Base-by-base conservation (phyloP, 2,113 vertebrate species). In the Leucoraja erinaceus region DNA sequence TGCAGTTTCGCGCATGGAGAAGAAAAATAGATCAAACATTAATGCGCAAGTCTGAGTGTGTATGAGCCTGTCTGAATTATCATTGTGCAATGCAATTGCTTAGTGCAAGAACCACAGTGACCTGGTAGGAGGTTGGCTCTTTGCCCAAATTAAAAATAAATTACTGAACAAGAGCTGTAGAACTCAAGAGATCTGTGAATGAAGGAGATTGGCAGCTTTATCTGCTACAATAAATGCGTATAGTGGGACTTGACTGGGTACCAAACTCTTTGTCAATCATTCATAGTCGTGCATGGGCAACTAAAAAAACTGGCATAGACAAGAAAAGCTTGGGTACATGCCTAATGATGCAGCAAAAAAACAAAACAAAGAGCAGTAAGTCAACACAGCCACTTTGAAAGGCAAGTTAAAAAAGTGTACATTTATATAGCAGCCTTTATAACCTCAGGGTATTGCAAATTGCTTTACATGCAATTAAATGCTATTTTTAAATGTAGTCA, bases 101-200 rank as follows among this genome's bases (percentile, higher is more conserved):
- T 25, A 83, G 79, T 28, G 22, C 79, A 83, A 56, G 47, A 83
- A 83, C 84, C 84, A 88, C 59, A 68, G 61, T 22, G 86, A 68
- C 63, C 61, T 68, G 28, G 31, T 90, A 68, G 84, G n/a, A 88
- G 61, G 31, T 66, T 63, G 31, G 86, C 86, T 68, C n/a, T 90
- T n/a, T 38, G 31, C 86, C 79, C n/a, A 90, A 66, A 68, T 90
- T 66, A 90, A 90, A 90, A 90, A 68, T 90, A 90, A 90, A 68
- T 90, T 38, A 68, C 31, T 33, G n/a, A 90, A 18, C 86, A 90
- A 68, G 38, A 28, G 31, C 63, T 90, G 61, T 8, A 68, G 61
- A 66, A 68, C 86, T 68, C 86, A n/a, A 63, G 86, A 68, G 86
- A 90, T 90, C 61, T 68, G n/a, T 88, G n/a, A 90, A 90, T 90